Base-by-base conservation (phyloP, 2,113 vertebrate genomes). In the Phyllostomus hastatus region DNA sequence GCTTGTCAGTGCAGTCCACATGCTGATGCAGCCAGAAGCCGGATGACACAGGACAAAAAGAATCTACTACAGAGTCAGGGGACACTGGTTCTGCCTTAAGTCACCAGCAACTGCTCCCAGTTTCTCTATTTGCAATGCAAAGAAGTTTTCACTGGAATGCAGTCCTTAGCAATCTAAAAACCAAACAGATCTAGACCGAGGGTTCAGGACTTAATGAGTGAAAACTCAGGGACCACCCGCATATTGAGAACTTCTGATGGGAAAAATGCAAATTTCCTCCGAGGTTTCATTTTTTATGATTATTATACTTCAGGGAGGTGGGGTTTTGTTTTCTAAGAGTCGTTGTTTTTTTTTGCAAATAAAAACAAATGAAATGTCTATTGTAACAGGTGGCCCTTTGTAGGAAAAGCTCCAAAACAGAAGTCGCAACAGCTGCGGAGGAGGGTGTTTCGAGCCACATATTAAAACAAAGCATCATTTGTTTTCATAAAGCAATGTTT, bases 401-500 rank as follows among this genome's bases (percentile, higher is more conserved):
- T 46, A 97, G 57, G 16, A 97, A 97, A 98, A 96, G 7, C 1
- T 35, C 33, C 76, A 73, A 97, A 98, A 91, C 97, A 98, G 97
- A 98, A 98, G 96, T 43, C 95, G 92, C 66, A 97, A 95, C 98
- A 98, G 98, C 98, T 98, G 98, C 26, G 87, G 90, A 97, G 96
- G 94, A 98, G 85, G 64, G 90, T 69, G 88, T 95, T 91, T 95
- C 86, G 94, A 98, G 97, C 91, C 90, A 93, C 98, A 90, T 97
- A 98, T 98, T 97, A 98, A 98, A 97, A 98, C 41, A 91, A 97
- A 98, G 59, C 80, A 96, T 97, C 94, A 96, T 98, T 98, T 98
- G 97, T 98, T 98, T 98, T 98, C 97, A 97, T 97, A 98, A 98
- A 98, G 96, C 97, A 88, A 98, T 98, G 97, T 98, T 98, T 98